Base-by-base conservation (phyloP, 2,888 invertebrate genomes). In the Eilema sororculum region DNA sequence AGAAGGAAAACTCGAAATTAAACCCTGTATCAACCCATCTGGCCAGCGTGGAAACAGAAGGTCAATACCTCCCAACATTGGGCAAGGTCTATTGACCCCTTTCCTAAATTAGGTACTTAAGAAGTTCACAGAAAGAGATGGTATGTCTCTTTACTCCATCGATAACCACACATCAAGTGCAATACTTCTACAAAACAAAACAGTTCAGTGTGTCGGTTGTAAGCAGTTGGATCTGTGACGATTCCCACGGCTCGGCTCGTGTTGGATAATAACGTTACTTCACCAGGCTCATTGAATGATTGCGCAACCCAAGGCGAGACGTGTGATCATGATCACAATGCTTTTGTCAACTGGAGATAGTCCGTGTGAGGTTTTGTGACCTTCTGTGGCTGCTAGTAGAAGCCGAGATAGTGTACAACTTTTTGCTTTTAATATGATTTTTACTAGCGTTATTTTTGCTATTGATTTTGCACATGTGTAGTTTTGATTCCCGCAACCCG, bases 181-280 rank as follows among this genome's bases (percentile, higher is more conserved):
- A 37, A 46, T 41, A 64, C 41, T 33, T 41, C n/a, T 20, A 57
- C 24, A 37, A 65, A 65, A 33, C 25, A 24, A 41, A 67, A 60
- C 37, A 67, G 67, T 67, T 41, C 67, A 67, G 63, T 58, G 20
- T 68, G 63, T 64, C 57, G 37, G 9, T 12, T 62, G 80, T 83
- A 76, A 82, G 82, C 78, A 77, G 78, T 69, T 37, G n/a, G 25
- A n/a, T 41, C 78, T 71, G 84, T 82, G 86, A 87, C 79, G 83
- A 84, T 93, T 94, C 94, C 91, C 94, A 94, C 93, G 93, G 79
- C 84, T 75, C 75, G 85, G 68, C 72, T 74, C 71, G 69, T 73
- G 88, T 93, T 91, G 91, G 90, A 94, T 93, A 94, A 92, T 88
- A 89, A 89, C 83, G 89, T 94, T 94, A 94, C 93, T 91, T 94